phyloP scores from a whole-genome alignment of 2,797 vertebrate genomes.

The Brotula barbata region DNA sequence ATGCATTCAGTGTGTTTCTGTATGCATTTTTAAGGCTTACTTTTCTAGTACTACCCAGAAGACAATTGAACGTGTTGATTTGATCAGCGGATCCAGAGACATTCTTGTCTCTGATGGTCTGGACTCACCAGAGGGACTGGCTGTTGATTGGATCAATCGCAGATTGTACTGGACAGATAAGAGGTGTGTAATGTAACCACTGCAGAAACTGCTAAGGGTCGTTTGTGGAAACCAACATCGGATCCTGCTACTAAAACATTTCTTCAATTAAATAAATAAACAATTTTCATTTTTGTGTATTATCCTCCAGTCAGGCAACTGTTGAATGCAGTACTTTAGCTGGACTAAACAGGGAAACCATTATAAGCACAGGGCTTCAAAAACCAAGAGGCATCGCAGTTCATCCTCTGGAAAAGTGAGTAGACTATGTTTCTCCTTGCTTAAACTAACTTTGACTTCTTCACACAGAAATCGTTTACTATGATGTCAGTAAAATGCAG shows the following conservation, averaged over 20 bases:
- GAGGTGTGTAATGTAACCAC: slow-evolving; percentile 71
- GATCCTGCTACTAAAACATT: neutral
- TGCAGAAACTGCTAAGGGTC: neutral
- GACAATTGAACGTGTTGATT: slow-evolving; percentile 84
- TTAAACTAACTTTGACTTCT: neutral
- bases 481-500: neutral
- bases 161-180: slow-evolving; percentile 93
- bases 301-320: slow-evolving; percentile 77
- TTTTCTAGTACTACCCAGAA: slow-evolving; percentile 84
- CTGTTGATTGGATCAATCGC: slow-evolving; percentile 89
- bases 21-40: slow-evolving; percentile 82
- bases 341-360: slow-evolving; percentile 79
- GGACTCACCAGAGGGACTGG: slow-evolving; percentile 82
- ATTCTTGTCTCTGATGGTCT: slow-evolving; percentile 78
- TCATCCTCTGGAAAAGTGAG: slow-evolving; percentile 89
- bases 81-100: slow-evolving; percentile 82
- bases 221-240: neutral
- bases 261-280: no score
- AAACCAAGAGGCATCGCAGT: slow-evolving; percentile 87
- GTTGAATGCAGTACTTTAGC: slow-evolving; percentile 83
- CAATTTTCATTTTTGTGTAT: neutral
- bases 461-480: neutral
- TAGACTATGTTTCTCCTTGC: neutral
- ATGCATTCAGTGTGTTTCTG: neutral
- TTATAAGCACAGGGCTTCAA: slow-evolving; percentile 77